Percentiles rank a stretch among this genome's conserved stretches.
These are phyloP conservation scores for Pheosia gnoma DNA, from an alignment of 2,888 invertebrate genomes.

Conservation along the genomic window DNA sequence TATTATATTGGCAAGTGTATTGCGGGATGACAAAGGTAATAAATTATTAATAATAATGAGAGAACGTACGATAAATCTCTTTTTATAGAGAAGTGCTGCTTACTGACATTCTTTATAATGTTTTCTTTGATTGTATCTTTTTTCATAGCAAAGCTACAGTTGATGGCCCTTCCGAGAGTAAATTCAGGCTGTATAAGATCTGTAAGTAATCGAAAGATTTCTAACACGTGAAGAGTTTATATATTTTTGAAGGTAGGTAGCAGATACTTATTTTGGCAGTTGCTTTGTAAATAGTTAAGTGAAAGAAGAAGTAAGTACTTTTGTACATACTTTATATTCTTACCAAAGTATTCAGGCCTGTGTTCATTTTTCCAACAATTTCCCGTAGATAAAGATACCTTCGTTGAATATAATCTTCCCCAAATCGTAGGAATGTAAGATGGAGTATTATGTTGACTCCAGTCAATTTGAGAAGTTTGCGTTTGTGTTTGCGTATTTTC, in stretches of 20 bases:
- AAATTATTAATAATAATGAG: neutral
- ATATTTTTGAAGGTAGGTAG: conserved; percentile 8
- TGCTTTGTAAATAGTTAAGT: too few relatives aligned
- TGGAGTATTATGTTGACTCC: conserved; percentile 73
- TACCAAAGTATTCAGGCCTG: conserved; percentile 71
- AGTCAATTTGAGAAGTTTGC: conserved; percentile 75
- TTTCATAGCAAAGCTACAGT: conserved; percentile 79
- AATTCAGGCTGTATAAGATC: conserved; percentile 82
- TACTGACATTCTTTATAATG: conserved; percentile 84
- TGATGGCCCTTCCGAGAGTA: conserved; percentile 77
- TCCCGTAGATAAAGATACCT: conserved; percentile 56
- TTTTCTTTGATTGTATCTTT: conserved; percentile 69
- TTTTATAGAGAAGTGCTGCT: conserved; percentile 85
- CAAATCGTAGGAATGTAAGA: conserved; percentile 74
- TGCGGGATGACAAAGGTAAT: too few relatives aligned
- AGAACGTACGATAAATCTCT: conserved; percentile 74
- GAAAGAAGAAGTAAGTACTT: too few relatives aligned
- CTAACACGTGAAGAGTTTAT: neutral
- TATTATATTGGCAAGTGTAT: too few relatives aligned
- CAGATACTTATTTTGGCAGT: neutral
- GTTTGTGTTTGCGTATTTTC: conserved; percentile 78
- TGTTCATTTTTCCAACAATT: conserved; percentile 62
- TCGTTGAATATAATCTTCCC: conserved; percentile 80
- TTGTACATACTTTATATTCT: conserved; percentile 19
- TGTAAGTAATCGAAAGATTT: conserved; percentile 38